These are phyloP conservation scores for Trimorus sp. DNA, from an alignment of 2,888 invertebrate genomes.

Conservation along the genomic window DNA sequence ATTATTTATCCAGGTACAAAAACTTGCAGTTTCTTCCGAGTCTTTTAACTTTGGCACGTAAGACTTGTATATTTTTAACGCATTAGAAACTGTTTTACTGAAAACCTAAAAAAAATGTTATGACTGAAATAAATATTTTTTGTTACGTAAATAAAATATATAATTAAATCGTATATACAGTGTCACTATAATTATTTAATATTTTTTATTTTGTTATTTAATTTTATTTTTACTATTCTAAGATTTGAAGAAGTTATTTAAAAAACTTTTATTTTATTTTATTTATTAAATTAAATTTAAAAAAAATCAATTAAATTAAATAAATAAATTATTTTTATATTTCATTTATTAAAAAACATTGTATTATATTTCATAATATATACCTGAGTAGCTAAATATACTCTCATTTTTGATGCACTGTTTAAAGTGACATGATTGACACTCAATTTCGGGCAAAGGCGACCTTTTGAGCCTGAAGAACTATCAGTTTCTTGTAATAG, in stretches of 20 bases:
- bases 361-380: neutral
- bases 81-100: conserved; percentile 6
- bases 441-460: conserved; percentile 11
- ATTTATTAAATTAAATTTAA: too few relatives aligned
- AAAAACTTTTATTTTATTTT: too few relatives aligned
- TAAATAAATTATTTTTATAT: too few relatives aligned
- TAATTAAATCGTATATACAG: too few relatives aligned
- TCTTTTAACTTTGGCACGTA: conserved; percentile 8
- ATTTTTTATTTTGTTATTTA: too few relatives aligned
- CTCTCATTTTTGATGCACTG: conserved; percentile 16
- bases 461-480: neutral
- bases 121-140: too few relatives aligned
- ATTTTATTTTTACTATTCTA: too few relatives aligned
- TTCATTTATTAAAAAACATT: too few relatives aligned
- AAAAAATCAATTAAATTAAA: neutral
- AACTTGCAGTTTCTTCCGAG: neutral
- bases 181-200: too few relatives aligned
- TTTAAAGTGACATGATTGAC: conserved; percentile 8
- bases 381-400: conserved; percentile 20
- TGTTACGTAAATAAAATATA: too few relatives aligned
- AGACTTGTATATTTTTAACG: neutral
- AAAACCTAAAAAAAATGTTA: conserved; percentile 2
- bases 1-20: conserved; percentile 6
- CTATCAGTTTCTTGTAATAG: conserved; percentile 6
- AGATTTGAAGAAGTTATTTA: too few relatives aligned